Evolutionary conservation across 2,888 invertebrate species (phyloP).

Genomic region (Drosophila anomelani): DNA sequence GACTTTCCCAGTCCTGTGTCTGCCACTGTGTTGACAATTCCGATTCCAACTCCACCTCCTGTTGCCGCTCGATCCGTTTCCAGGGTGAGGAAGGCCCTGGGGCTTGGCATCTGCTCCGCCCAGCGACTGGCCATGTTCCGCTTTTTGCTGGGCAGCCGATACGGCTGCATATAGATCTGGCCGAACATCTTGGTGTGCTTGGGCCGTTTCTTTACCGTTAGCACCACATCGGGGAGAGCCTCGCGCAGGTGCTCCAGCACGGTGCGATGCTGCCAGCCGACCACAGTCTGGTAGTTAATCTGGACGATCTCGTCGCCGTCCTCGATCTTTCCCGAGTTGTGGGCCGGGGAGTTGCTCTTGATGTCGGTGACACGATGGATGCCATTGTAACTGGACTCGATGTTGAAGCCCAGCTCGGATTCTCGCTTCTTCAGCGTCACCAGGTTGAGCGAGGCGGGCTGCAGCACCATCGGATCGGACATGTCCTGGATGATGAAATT

Average conservation of each 20-base stretch:
- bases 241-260: conserved; percentile 90
- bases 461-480: conserved; percentile 94
- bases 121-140: conserved; percentile 87
- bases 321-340: conserved; percentile 95
- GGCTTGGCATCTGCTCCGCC: conserved; percentile 89
- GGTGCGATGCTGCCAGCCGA: conserved; percentile 93
- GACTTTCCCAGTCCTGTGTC: conserved; percentile 13
- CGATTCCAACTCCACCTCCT: background rate
- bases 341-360: conserved; percentile 96
- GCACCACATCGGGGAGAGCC: conserved; percentile 91
- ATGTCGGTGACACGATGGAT: conserved; percentile 93
- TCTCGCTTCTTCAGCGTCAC: conserved; percentile 94
- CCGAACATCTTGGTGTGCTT: conserved; percentile 92
- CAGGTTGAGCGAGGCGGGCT: conserved; percentile 95
- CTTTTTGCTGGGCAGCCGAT: conserved; percentile 90
- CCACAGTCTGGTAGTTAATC: conserved; percentile 90
- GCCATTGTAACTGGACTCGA: conserved; percentile 93
- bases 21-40: background rate
- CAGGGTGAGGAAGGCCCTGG: conserved; percentile 87
- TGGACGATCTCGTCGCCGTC: conserved; percentile 98
- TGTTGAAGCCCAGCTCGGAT: conserved; percentile 95
- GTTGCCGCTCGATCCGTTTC: conserved; percentile 55
- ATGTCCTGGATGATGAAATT: conserved; percentile 95
- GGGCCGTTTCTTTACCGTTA: conserved; percentile 93
- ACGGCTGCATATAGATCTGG: conserved; percentile 88